These are phyloP conservation scores for Pseudomyrmex pallidus DNA, from an alignment of 1,140 invertebrate genomes.

Conservation along the genomic window DNA sequence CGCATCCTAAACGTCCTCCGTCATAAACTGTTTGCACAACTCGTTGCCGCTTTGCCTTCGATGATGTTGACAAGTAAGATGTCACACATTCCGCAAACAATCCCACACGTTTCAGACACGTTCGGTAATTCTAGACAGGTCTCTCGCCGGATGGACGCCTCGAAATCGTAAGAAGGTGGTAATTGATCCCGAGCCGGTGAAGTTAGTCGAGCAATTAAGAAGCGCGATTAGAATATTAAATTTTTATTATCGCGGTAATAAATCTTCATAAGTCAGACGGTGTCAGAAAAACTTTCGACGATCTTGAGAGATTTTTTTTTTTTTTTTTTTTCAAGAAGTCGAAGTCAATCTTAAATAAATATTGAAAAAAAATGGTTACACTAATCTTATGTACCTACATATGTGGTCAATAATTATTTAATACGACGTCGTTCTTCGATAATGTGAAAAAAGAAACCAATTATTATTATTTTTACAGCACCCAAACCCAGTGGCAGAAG, in stretches of 20 bases:
- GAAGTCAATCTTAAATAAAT: too few relatives aligned
- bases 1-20: slow-evolving; percentile 75
- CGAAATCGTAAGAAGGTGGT: slow-evolving; percentile 67
- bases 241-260: slow-evolving; percentile 73
- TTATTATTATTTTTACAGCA: slow-evolving; percentile 84
- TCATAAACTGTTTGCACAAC: slow-evolving; percentile 76
- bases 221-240: slow-evolving; percentile 73
- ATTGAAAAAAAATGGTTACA: too few relatives aligned
- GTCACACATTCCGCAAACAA: slow-evolving; percentile 77
- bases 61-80: slow-evolving; percentile 73
- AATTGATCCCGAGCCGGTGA: slow-evolving; percentile 67
- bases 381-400: too few relatives aligned
- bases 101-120: slow-evolving; percentile 70
- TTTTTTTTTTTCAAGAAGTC: too few relatives aligned
- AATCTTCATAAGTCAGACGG: slow-evolving; percentile 51
- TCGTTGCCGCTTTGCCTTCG: slow-evolving; percentile 71
- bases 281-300: slow-evolving; percentile 41
- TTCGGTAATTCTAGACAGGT: slow-evolving; percentile 67
- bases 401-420: slow-evolving; percentile 10
- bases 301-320: background rate
- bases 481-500: slow-evolving; percentile 91
- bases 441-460: background rate
- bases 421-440: background rate
- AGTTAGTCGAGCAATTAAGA: slow-evolving; percentile 69
- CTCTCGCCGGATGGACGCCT: slow-evolving; percentile 31